Evolutionary conservation across 2,888 invertebrate genomes (phyloP), one percentile per base, ranked within the genome.

Genomic region (Troides oblongomaculatus): DNA sequence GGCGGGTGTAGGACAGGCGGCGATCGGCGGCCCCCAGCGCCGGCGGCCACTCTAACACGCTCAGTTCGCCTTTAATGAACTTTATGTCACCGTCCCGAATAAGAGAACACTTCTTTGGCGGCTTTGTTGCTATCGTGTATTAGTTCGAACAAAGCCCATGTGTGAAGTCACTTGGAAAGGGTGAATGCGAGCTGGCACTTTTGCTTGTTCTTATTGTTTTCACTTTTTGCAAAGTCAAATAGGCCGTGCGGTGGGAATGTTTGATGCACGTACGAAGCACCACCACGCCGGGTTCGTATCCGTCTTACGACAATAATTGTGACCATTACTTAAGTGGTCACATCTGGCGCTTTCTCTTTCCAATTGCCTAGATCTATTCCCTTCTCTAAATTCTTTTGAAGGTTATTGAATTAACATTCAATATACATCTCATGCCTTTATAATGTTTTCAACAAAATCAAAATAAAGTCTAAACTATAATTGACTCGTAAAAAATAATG

Each of bases 1-100:
- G 72, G 57, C 21, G 62, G 69, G 73, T 73, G 77, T 71, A 72
- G 70, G 74, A 74, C 78, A 78, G 72, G 77, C 76, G 77, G 79
- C 81, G 79, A 82, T 81, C 66, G 66, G 46, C 81, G 82, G 77
- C 83, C 84, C 84, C 89, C 81, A 81, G 74, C 83, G 82, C 81
- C 81, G 79, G 81, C 86, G 79, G 82, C 85, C 90, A 88, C 90
- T 89, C 88, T 81, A 87, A 89, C 91, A 92, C 92, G 92, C 89
- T 84, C 85, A 82, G 85, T 84, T 81, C 85, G 87, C 88, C 89
- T 90, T 89, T 92, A 92, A 92, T 90, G 90, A 92, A 91, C 91
- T 91, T 90, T 92, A 87, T 88, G 89, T 89, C 89, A 87, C 87
- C 85, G 87, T 86, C 87, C 84, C 86, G 86, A 86, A 88, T 86